A percentile compares a stretch with the other conserved stretches of the same genome.
Conservation (phyloP, 2,888 invertebrate genomes). For the Unio delphinus region DNA sequence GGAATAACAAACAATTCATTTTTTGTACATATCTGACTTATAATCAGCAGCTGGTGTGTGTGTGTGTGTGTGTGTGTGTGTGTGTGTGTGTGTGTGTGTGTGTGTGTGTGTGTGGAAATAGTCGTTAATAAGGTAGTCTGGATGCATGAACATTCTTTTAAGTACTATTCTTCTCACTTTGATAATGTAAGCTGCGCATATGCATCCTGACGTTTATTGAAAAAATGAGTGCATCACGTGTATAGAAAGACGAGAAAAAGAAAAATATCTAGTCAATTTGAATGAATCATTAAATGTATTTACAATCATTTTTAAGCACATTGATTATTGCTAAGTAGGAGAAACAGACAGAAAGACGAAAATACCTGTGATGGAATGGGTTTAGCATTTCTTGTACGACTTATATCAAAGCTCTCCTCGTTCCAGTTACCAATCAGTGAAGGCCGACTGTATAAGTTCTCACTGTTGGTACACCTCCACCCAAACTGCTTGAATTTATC, state of each 20-base stretch:
- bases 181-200: no score
- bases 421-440: constrained; percentile 68
- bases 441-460: constrained; percentile 52
- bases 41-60: neutral
- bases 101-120: no score
- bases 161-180: no score
- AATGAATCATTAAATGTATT: no score
- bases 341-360: neutral
- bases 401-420: constrained; percentile 64
- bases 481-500: constrained; percentile 63
- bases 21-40: neutral
- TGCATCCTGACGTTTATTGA: no score
- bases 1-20: neutral
- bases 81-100: no score
- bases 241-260: no score
- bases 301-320: neutral
- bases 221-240: no score
- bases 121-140: no score
- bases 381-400: constrained; percentile 51
- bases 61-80: no score
- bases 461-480: constrained; percentile 65
- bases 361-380: constrained; percentile 66
- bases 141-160: no score
- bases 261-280: no score
- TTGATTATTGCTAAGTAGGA: neutral